Evolutionary conservation across 2,113 vertebrate genomes (phyloP).

Genomic region (human): GRCh38 chr2:145444501-145445000

Average conservation of each 20-base stretch:
- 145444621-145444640: slow-evolving; percentile 82
- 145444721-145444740: slow-evolving; percentile 68
- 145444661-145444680: slow-evolving; percentile 73
- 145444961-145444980: slow-evolving; percentile 3
- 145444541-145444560: slow-evolving; percentile 78
- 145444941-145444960: neutral
- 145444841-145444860: neutral
- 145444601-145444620: slow-evolving; percentile 79
- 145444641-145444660: slow-evolving; percentile 75
- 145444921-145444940: neutral
- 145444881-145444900: slow-evolving; percentile 16
- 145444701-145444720: slow-evolving; percentile 23
- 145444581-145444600: slow-evolving; percentile 79
- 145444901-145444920: slow-evolving; percentile 11
- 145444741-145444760: slow-evolving; percentile 63
- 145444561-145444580: slow-evolving; percentile 76
- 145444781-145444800: neutral
- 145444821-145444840: neutral
- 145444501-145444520: slow-evolving; percentile 82
- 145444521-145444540: slow-evolving; percentile 76
- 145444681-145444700: slow-evolving; percentile 74
- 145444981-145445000: slow-evolving; percentile 24
- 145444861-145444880: neutral
- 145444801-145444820: neutral
- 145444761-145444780: slow-evolving; percentile 57